Base-by-base conservation (phyloP, 2,888 invertebrate species). In the Xylocampa areola region DNA sequence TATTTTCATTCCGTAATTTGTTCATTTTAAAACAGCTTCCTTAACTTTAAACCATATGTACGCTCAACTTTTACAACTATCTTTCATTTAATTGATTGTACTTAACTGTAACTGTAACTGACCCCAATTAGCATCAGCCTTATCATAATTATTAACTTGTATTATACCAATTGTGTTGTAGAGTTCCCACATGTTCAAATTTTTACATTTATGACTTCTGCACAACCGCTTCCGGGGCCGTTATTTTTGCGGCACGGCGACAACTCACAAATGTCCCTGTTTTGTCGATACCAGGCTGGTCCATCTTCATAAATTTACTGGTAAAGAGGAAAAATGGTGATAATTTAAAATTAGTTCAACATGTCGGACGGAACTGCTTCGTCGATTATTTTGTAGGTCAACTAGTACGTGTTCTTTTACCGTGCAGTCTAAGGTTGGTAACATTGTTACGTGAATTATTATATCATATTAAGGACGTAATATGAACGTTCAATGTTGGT, bases 321-420 rank as follows among this genome's bases (percentile, higher is more conserved):
- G 10, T 37, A 41, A 8, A 10, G 17, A 35, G 45, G 10, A 55
- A 58, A 62, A 66, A 55, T 58, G 21, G 39, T 33, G 37, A 51
- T 63, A 50, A 65, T 65, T 59, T 69, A 53, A 73, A 69, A 19
- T 49, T 35, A 21, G 45, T 53, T 49, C 36, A 57, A 55, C 53
- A 57, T 37, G 52, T 44, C 47, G 11, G 33, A 35, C 47, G 47
- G 29, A 44, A 60, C 59, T 32, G 54, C 60, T 58, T 44, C 61
- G 37, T 44, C 39, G 53, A 73, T 73, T 74, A 49, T 67, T 76
- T 71, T 59, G 60, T 74, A 68, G 74, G 74, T 70, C 79, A n/a
- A n/a, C n/a, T n/a, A n/a, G 68, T 65, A 68, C 79, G 74, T 80
- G 80, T 47, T 78, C 60, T 74, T 73, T 76, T 67, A 68, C 63